Conservation (phyloP, 2,888 invertebrate species). For the Drosophila merina region DNA sequence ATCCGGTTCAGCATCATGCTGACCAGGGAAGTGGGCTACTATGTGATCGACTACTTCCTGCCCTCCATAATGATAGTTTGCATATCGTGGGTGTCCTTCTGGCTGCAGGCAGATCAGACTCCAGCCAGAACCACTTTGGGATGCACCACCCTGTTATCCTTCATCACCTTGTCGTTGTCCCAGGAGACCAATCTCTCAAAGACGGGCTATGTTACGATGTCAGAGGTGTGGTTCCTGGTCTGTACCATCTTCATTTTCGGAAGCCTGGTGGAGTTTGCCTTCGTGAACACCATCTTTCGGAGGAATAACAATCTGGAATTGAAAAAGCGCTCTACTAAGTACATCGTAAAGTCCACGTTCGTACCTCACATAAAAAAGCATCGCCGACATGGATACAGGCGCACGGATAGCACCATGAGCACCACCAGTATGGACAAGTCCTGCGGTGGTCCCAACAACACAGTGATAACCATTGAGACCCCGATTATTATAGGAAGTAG, state of each 20-base stretch:
- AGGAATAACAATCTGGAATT: conserved; percentile 86
- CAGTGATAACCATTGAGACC: conserved; percentile 73
- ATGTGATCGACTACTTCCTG: conserved; percentile 94
- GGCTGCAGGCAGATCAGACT: conserved; percentile 94
- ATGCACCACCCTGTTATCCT: conserved; percentile 93
- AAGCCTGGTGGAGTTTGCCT: conserved; percentile 94
- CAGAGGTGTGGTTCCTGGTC: conserved; percentile 94
- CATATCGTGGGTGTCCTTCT: conserved; percentile 95
- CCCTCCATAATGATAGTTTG: conserved; percentile 94
- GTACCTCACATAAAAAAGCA: conserved; percentile 90
- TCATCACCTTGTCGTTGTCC: conserved; percentile 94
- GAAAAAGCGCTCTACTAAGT: conserved; percentile 88
- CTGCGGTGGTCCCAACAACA: conserved; percentile 61
- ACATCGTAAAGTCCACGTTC: conserved; percentile 92
- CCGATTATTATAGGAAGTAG: conserved; percentile 88
- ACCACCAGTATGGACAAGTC: conserved; percentile 75
- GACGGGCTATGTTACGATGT: conserved; percentile 94
- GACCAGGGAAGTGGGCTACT: conserved; percentile 92
- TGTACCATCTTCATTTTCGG: conserved; percentile 93
- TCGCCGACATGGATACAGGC: conserved; percentile 84
- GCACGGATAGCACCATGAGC: conserved; percentile 84
- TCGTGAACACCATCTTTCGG: conserved; percentile 94
- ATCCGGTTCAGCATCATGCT: conserved; percentile 91
- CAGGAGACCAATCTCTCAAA: conserved; percentile 92
- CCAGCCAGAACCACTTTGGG: conserved; percentile 93